Base-by-base conservation (phyloP, 2,888 invertebrate species). In the Coleophora deauratella region DNA sequence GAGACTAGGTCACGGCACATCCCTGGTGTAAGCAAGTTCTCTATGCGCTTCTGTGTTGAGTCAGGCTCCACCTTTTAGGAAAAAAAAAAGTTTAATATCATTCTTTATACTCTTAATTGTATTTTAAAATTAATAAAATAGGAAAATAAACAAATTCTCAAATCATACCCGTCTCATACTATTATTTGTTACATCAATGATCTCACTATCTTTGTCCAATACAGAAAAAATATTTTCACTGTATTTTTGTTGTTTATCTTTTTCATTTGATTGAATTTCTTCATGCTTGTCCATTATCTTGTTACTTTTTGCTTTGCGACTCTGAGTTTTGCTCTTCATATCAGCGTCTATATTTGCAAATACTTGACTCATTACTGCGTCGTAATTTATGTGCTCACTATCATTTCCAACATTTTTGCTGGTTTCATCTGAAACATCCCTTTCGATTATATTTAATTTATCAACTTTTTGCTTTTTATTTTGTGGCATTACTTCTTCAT, bases 271-370 rank as follows among this genome's bases (percentile, higher is more conserved):
- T 50, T 40, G 46, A 44, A 12, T 46, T 38, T 10, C 39, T 46
- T 37, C 41, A 49, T 33, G 40, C 37, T 14, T 31, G 39, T 27
- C 15, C 8, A 21, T 35, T 32, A 37, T 4, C 21, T 44, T 34
- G 37, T 39, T 38, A 27, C 15, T 40, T 40, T 35, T 41, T n/a
- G 38, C 33, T 44, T 12, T 38, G 32, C 11, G 28, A 35, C 13
- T 27, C 33, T 43, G 28, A 13, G 36, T 35, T 13, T 40, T 40
- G 36, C 27, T 14, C 10, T 7, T 33, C 40, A 81, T 75, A 44
- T 84, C 82, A 31, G 73, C 72, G 59, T 84, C 77, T 57, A 81
- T 82, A 44, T 59, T 77, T 33, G 77, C 79, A 62, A 81, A 81
- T 8, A 77, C 80, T 57, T 75, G 67, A 12, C 65, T 66, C 66